Base-by-base conservation (phyloP, 2,888 invertebrate genomes). In the Cryptus viduatorius region DNA sequence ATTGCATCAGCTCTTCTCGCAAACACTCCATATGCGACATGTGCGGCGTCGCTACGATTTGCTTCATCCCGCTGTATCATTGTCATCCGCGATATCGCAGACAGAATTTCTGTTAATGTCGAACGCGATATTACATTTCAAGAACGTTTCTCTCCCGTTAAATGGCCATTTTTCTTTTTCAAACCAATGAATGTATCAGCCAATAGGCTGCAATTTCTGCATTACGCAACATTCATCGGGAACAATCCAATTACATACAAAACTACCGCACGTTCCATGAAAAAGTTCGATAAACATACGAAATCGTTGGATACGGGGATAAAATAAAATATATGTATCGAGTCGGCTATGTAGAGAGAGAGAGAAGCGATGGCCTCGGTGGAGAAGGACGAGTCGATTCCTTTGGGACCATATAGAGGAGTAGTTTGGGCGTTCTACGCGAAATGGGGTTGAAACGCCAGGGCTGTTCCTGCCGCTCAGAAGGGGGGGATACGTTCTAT, bases 381-480 rank as follows among this genome's bases (percentile, higher is more conserved):
- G n/a, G 46, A 37, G 73, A 44, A 50, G 73, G 73, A 44, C 64
- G 61, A 44, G 64, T 50, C 48, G 81, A 78, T 69, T 82, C 69
- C 78, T 75, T 48, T 12, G 46, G 46, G 84, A 84, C 67, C 76
- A 67, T 76, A 61, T 31, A 61, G 29, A 31, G 56, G 56, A 19
- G 46, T 75, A 50, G 71, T 75, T 68, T 78, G 78, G 77, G 84
- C 69, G 77, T 78, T 80, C 73, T 46, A 68, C 79, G 84, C 86
- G 86, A 86, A 87, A 86, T 87, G 83, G 83, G 82, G 82, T 86
- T 85, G 83, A 80, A 84, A 79, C 79, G 65, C 64, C 71, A 61
- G 81, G 83, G 81, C 82, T 82, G 65, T 56, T 42, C 29, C 61
- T 19, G 56, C 24, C 8, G 56, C 56, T 24, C 69, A 12, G n/a